Percentiles rank a stretch among this genome's conserved stretches.
Evolutionary conservation across 2,113 vertebrate genomes (phyloP).

Genomic region (Pelvicachromis taeniatus): DNA sequence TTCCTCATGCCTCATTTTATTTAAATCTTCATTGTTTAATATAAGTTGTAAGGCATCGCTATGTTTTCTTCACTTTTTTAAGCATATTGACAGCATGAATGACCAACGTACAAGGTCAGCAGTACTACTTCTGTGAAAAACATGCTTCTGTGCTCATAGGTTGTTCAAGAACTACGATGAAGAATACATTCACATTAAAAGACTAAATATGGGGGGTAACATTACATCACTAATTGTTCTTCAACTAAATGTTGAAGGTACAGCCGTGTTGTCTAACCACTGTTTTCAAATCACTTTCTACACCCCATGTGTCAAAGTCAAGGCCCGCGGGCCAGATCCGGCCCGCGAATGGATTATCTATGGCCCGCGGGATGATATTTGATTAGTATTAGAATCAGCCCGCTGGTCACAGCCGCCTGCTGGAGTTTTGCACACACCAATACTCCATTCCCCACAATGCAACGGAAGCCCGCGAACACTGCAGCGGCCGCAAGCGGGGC

Average conservation of each 20-base stretch:
- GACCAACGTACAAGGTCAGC: neutral
- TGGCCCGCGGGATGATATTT: no score
- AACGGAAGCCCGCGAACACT: no score
- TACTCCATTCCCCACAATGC: no score
- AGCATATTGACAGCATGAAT: neutral
- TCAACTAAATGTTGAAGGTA: neutral
- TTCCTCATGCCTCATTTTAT: conserved; percentile 6
- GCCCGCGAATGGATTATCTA: no score
- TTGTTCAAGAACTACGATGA: neutral
- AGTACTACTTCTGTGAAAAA: neutral
- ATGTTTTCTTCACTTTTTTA: neutral
- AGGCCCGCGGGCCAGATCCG: no score
- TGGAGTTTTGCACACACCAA: no score
- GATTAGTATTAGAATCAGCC: no score
- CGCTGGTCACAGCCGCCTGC: no score
- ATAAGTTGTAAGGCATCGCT: neutral
- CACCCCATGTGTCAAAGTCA: no score
- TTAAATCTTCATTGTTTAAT: conserved; percentile 22
- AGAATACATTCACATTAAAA: neutral
- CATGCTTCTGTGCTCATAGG: neutral
- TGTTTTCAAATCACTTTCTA: no score
- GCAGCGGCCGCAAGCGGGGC: no score
- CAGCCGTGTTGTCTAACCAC: neutral
- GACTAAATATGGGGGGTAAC: neutral
- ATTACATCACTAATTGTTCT: neutral